Evolutionary conservation across 2,888 invertebrate species (phyloP), one percentile per base, ranked within the genome.

Genomic region (Seira musarum): DNA sequence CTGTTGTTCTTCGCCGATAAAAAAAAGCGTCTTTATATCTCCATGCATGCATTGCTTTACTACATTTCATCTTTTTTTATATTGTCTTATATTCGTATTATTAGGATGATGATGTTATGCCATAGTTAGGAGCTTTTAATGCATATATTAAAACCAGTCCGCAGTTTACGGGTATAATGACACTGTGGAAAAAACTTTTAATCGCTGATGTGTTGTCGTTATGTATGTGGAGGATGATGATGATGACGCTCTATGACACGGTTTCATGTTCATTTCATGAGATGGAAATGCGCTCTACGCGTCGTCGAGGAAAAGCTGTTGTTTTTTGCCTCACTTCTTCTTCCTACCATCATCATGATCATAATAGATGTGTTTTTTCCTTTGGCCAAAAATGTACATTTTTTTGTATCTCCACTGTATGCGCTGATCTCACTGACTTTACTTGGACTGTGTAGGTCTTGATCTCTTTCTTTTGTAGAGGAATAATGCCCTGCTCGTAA

Each of bases 1-100:
- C 40, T 30, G 63, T 65, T 63, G 65, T 68, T 68, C 68, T 66
- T 68, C 40, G n/a, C 40, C 19, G 61, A 35, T 61, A 35, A 6
- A 69, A 1, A 25, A 40, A 66, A 19, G 66, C n/a, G 19, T 67
- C 49, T 49, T 46, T 67, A 15, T 69, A 6, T 24, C 13, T 40
- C 5, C 40, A 40, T 40, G 40, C 40, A 40, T 8, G 13, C 40
- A n/a, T n/a, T n/a, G n/a, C n/a, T n/a, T n/a, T n/a, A n/a, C n/a
- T n/a, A n/a, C n/a, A n/a, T n/a, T n/a, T n/a, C n/a, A n/a, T n/a
- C n/a, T n/a, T n/a, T n/a, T n/a, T n/a, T 13, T 40, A 5, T 13
- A 40, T 13, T 40, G 40, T 40, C 40, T 40, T 40, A 40, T 40
- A 40, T 40, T 40, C 5, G 6, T 40, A 40, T 40, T 40, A 40